Evolutionary conservation across 2,113 vertebrate species (phyloP), one percentile per base, ranked within the genome.

Genomic region (Sinocyclocheilus anshuiensis): DNA sequence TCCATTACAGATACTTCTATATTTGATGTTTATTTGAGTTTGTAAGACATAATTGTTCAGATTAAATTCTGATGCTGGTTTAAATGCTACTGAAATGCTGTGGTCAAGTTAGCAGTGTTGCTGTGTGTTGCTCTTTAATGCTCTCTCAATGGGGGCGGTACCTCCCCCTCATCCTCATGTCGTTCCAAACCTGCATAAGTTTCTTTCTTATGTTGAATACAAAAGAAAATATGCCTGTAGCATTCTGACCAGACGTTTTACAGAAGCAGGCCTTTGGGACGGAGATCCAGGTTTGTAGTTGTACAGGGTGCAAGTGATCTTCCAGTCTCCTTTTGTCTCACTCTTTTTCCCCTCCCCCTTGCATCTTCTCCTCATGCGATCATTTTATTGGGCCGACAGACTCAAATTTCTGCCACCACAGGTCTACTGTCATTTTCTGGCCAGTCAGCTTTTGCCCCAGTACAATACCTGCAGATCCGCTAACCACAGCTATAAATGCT

Each of bases 361-460:
- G 6, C 71, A 45, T 79, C 20, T 53, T 65, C 42, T 74, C 53
- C 86, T 84, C 59, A 16, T 61, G n/a, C 42, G 69, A 76, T 81
- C 71, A n/a, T 81, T 77, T 78, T 67, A 4, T 24, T 42, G 48
- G 20, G 22, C 67, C 53, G 33, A 57, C 42, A 65, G 61, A 59
- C 36, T 63, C 53, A 53, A 72, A 33, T 86, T 86, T 77, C 61
- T 61, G 53, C 50, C 65, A 72, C 63, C 53, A 61, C 79, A 65
- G 79, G 79, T 18, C 59, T 53, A 45, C 76, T 57, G 55, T 84
- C 42, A 63, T 39, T 57, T 78, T 86, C 79, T 63, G 75, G 45
- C 79, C 36, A 65, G 74, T 86, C 79, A 83, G 74, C 22, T 29
- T 86, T 82, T 26, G 29, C 77, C 22, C 29, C 26, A 5, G n/a